Evolutionary conservation across 2,888 invertebrate species (phyloP).

Genomic region (Netelia virgata): DNA sequence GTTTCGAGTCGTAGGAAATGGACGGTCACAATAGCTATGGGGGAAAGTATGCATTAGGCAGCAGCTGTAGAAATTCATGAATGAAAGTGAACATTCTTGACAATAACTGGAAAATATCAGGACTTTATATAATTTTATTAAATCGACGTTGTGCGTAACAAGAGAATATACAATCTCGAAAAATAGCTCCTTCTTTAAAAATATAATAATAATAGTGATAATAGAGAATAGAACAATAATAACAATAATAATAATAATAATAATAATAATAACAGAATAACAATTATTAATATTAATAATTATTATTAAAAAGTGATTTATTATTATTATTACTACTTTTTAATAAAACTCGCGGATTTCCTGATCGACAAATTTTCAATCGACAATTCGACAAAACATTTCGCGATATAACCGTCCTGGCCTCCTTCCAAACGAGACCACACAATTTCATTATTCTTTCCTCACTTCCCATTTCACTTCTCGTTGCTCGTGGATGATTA

Average conservation of each 20-base stretch:
- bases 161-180: too few species aligned
- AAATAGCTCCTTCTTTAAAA: too few species aligned
- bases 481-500: conserved; percentile 48
- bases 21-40: conserved; percentile 28
- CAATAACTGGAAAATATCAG: not conserved
- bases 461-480: conserved; percentile 52
- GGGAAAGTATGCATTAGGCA: not conserved
- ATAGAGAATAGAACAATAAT: not conserved
- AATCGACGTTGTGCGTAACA: too few species aligned
- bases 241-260: not conserved
- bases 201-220: not conserved
- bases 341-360: not conserved
- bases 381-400: not conserved
- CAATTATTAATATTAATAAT: too few species aligned
- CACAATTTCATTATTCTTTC: conserved; percentile 48
- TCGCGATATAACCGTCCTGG: not conserved
- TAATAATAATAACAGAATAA: not conserved
- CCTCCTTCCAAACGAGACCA: conserved; percentile 26
- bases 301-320: not conserved
- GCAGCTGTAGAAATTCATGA: conserved; percentile 3
- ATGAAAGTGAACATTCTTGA: not conserved
- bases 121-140: not conserved
- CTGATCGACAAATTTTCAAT: not conserved
- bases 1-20: conserved; percentile 27
- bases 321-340: not conserved